These are phyloP conservation scores for Coenobita brevimanus DNA, from an alignment of 1,140 invertebrate species.

Conservation along the genomic window DNA sequence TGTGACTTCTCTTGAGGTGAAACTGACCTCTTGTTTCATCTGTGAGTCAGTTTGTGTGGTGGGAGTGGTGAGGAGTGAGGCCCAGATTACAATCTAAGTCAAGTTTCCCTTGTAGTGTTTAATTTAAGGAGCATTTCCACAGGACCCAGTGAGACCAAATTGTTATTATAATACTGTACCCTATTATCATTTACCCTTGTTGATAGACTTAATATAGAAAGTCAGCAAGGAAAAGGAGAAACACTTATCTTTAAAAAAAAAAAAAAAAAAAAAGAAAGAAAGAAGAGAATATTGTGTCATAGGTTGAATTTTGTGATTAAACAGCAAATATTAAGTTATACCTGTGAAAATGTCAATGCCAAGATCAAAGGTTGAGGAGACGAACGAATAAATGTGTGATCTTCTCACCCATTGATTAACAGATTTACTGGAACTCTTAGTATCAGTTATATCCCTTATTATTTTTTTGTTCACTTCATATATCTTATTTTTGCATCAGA, in stretches of 20 bases:
- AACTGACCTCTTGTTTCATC: background rate
- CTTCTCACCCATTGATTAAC: too few species aligned
- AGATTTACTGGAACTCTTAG: too few species aligned
- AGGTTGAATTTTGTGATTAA: background rate
- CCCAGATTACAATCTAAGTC: constrained; percentile 64
- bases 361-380: too few species aligned
- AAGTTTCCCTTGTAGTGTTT: constrained; percentile 61
- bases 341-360: constrained; percentile 43
- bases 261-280: constrained; percentile 21
- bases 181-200: constrained; percentile 5
- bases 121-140: constrained; percentile 59
- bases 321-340: background rate
- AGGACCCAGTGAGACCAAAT: constrained; percentile 47
- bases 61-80: constrained; percentile 4
- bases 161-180: constrained; percentile 23
- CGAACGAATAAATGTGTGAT: too few species aligned
- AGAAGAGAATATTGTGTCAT: background rate
- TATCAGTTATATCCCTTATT: too few species aligned
- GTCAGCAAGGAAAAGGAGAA: too few species aligned
- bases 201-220: background rate
- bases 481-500: too few species aligned
- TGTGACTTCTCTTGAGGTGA: background rate
- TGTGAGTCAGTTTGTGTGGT: background rate
- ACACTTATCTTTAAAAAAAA: constrained; percentile 2
- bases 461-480: too few species aligned